Evolutionary conservation across 2,888 invertebrate genomes (phyloP).

Genomic region (Catocala nupta): DNA sequence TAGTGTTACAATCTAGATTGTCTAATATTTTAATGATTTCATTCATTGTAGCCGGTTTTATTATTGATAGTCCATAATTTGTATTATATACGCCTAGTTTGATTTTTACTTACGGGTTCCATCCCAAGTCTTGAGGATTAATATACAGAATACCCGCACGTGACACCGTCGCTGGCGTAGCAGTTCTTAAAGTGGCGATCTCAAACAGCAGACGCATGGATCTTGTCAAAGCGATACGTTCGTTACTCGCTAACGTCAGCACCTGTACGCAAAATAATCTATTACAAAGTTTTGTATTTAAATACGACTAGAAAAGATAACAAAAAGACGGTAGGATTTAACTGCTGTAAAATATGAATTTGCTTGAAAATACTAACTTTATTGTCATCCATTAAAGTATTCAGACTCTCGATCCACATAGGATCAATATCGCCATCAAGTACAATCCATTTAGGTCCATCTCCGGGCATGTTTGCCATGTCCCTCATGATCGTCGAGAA

Average conservation of each 20-base stretch:
- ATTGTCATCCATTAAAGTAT: slow-evolving; percentile 99
- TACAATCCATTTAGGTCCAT: slow-evolving; percentile 97
- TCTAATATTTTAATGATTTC: too few relatives aligned
- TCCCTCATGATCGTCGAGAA: slow-evolving; percentile 98
- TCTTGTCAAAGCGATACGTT: slow-evolving; percentile 96
- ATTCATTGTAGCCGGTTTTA: too few relatives aligned
- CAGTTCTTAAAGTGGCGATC: slow-evolving; percentile 95
- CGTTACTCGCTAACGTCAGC: slow-evolving; percentile 97
- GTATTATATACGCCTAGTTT: too few relatives aligned
- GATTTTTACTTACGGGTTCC: slow-evolving; percentile 92
- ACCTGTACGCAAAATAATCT: slow-evolving; percentile 80
- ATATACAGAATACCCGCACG: slow-evolving; percentile 97
- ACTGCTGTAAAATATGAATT: neutral
- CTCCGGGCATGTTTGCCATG: slow-evolving; percentile 95
- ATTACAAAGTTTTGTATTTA: too few relatives aligned
- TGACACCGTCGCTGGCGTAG: slow-evolving; percentile 98
- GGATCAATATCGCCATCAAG: slow-evolving; percentile 98
- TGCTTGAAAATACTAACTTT: slow-evolving; percentile 86
- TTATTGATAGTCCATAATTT: too few relatives aligned
- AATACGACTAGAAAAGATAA: neutral
- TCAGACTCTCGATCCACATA: slow-evolving; percentile 99
- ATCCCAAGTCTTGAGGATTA: slow-evolving; percentile 97
- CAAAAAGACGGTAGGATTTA: neutral
- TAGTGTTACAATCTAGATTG: too few relatives aligned
- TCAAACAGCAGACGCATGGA: slow-evolving; percentile 97